Conservation (phyloP, 2,113 vertebrate species). For the Drymodes brunneopygia region DNA sequence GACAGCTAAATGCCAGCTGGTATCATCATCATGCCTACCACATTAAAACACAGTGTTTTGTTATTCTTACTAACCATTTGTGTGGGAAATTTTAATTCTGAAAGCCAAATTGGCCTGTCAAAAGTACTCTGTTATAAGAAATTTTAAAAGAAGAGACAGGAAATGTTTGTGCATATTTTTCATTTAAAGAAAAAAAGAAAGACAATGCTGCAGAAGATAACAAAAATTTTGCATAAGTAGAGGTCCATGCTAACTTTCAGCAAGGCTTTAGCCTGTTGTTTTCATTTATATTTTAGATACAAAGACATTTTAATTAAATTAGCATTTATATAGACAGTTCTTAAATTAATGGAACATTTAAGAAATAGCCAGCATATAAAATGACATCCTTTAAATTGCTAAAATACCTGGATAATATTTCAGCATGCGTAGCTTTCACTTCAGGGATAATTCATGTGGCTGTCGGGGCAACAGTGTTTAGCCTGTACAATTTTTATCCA, state of each 20-base stretch:
- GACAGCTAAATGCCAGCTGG: slow-evolving; percentile 29
- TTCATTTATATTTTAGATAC: slow-evolving; percentile 10
- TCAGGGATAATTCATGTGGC: not conserved
- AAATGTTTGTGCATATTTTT: not conserved
- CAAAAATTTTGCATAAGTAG: not conserved
- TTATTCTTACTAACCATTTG: not conserved
- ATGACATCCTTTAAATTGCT: not conserved
- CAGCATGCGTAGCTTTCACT: not conserved
- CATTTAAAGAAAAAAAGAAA: not conserved
- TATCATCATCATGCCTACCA: slow-evolving; percentile 13
- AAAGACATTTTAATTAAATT: slow-evolving; percentile 48
- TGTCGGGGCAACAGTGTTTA: not conserved
- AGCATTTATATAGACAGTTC: not conserved
- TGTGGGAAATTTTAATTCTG: not conserved
- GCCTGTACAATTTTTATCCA: not conserved
- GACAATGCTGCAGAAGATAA: not conserved
- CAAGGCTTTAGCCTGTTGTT: not conserved
- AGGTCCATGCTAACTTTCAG: not conserved
- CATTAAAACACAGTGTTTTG: not conserved
- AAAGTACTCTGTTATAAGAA: not conserved
- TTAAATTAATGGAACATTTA: slow-evolving; percentile 25
- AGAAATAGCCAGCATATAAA: not conserved
- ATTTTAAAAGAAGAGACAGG: not conserved
- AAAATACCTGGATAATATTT: slow-evolving; percentile 9
- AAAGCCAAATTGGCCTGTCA: slow-evolving; percentile 31